Evolutionary conservation across 2,113 vertebrate genomes (phyloP).

Genomic region (Otis tarda): DNA sequence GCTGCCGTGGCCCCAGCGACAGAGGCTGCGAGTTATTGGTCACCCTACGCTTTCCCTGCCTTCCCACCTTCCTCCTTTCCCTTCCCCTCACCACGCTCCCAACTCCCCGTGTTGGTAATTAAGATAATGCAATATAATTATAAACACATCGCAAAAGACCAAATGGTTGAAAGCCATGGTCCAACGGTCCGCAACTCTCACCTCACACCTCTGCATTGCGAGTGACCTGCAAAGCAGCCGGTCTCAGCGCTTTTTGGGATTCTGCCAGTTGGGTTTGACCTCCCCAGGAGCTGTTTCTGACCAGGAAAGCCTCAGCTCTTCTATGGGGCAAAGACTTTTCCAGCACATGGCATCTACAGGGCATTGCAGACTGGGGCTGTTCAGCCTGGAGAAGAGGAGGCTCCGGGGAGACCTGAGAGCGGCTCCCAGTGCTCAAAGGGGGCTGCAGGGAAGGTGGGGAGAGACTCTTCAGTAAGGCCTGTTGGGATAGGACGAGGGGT

Average conservation of each 20-base stretch:
- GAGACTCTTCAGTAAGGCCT: too few species aligned
- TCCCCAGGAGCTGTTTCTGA: neutral
- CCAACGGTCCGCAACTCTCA: neutral
- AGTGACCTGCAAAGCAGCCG: neutral
- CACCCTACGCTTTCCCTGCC: neutral
- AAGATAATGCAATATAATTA: constrained; percentile 70
- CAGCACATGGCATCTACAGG: fast-evolving
- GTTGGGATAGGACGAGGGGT: too few species aligned
- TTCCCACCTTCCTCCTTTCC: neutral
- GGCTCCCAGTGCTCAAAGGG: too few species aligned
- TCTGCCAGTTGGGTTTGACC: neutral
- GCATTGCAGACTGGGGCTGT: too few species aligned
- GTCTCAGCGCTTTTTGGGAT: neutral
- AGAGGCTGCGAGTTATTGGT: neutral
- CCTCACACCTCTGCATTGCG: neutral
- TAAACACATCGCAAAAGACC: constrained; percentile 46
- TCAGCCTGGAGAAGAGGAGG: neutral
- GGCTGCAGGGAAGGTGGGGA: too few species aligned
- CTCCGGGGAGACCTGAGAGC: too few species aligned
- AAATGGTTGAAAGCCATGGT: neutral
- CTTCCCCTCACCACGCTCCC: fast-evolving
- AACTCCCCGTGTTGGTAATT: constrained; percentile 38
- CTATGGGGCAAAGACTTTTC: fast-evolving
- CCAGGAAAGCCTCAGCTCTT: neutral
- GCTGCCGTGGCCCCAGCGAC: neutral